Evolutionary conservation across 2,888 invertebrate species (phyloP), one percentile per base, ranked within the genome.

Genomic region (Gymnocheta viridis): DNA sequence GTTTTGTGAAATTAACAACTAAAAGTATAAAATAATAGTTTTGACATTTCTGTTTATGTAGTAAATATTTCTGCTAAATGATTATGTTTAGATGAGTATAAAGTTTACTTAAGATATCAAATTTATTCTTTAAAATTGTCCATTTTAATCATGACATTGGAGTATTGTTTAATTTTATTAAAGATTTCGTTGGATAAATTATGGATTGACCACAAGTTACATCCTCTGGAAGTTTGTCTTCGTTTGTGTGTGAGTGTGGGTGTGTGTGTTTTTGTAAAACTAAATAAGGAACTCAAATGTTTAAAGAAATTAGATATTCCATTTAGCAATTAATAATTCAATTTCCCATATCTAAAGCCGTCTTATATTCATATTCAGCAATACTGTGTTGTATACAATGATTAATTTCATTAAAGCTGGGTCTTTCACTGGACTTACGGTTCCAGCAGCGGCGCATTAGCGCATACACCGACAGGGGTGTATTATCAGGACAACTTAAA

Each of bases 361-460:
- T 89, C 86, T 91, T 92, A 86, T 91, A 91, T 82, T 92, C 91
- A 82, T 89, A 91, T 64, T 92, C 91, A 5, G 89, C 91, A 38
- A 91, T 91, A 86, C 96, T 95, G 88, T 94, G 94, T 89, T 96
- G 95, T 87, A 97, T 93, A 78, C 96, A 95, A 89, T 96, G 96
- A 90, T 96, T 95, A 88, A 97, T 96, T 80, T 94, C 94, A 88
- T 95, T 94, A 92, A 99, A 99, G 88, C 96, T 95, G 10, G 98
- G 98, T 83, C 98, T 94, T 88, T 96, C 95, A 84, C 94, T 93
- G 0, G 98, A 96, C 90, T 97, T 96, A 87, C 95, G 94, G 89
- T 96, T 96, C 98, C 98, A 99, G 92, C 98, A 98, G 87, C 95
- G 95, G 89, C 96, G 96, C 98, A 99, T 98, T 56, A 99, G 93